Conservation (phyloP, 2,113 vertebrate genomes). For the Rhizomys pruinosus region DNA sequence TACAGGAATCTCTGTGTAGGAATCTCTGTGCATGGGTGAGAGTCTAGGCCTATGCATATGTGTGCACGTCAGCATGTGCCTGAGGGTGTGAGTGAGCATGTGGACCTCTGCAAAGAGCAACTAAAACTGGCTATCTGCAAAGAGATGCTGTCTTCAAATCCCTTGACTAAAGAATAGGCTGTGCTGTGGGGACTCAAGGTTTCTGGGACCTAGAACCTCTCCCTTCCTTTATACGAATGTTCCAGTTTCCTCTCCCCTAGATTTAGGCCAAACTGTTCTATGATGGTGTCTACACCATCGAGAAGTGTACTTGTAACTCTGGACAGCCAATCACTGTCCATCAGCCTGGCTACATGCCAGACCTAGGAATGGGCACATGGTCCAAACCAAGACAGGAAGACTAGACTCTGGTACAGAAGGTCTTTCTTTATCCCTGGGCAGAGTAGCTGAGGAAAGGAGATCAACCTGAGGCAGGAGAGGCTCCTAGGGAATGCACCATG, state of each 20-base stretch:
- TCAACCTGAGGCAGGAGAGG: not conserved
- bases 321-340: not conserved
- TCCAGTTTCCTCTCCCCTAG: not conserved
- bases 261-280: not conserved
- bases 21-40: not conserved
- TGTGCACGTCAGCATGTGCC: fast-evolving
- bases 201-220: not conserved
- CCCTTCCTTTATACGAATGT: not conserved
- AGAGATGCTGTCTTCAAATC: not conserved
- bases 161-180: not conserved
- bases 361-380: not conserved
- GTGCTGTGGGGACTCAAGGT: not conserved
- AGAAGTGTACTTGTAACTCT: not conserved
- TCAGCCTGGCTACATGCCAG: not conserved
- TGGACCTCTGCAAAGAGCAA: not conserved
- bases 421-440: not conserved
- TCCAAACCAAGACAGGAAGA: not conserved
- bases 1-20: not conserved
- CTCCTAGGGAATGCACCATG: not conserved
- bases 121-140: not conserved
- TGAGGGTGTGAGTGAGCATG: not conserved
- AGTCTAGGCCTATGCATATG: not conserved
- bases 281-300: not conserved
- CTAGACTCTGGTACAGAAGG: not conserved
- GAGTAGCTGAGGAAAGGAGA: not conserved